phyloP scores from a whole-genome alignment of 1,140 invertebrate species.

The Belonocnema kinseyi region DNA sequence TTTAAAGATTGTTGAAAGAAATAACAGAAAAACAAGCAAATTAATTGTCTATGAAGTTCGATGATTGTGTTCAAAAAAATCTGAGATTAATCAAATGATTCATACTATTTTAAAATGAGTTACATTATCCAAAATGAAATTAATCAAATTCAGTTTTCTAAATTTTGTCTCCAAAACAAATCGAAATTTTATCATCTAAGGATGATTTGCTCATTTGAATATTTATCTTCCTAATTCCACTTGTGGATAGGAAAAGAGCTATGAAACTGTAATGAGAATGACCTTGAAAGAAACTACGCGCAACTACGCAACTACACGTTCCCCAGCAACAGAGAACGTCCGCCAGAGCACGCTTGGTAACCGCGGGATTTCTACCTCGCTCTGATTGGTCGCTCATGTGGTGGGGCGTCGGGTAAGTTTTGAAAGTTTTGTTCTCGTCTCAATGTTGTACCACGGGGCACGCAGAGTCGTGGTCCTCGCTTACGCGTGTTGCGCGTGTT shows the following conservation, averaged over 20 bases:
- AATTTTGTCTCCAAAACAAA: too few relatives aligned
- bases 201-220: too few relatives aligned
- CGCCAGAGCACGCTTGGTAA: background rate
- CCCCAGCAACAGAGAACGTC: slow-evolving; percentile 55
- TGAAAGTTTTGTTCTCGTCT: slow-evolving; percentile 51
- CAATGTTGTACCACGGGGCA: slow-evolving; percentile 41
- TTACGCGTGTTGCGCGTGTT: slow-evolving; percentile 47
- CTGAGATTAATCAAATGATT: too few relatives aligned
- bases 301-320: slow-evolving; percentile 35
- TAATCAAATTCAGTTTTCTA: too few relatives aligned
- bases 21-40: too few relatives aligned
- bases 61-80: too few relatives aligned
- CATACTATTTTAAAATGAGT: too few relatives aligned
- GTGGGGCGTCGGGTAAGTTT: slow-evolving; percentile 52
- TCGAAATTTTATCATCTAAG: too few relatives aligned
- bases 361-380: background rate
- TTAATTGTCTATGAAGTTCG: too few relatives aligned
- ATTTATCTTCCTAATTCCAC: too few relatives aligned
- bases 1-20: background rate
- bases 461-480: slow-evolving; percentile 49
- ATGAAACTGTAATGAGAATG: background rate
- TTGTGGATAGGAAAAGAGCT: background rate
- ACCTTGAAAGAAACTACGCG: slow-evolving; percentile 19
- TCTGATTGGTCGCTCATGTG: slow-evolving; percentile 47
- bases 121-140: too few relatives aligned